A percentile compares a stretch with the other conserved stretches of the same genome.
Conservation (phyloP, 2,113 vertebrate genomes). For the Ia io region DNA sequence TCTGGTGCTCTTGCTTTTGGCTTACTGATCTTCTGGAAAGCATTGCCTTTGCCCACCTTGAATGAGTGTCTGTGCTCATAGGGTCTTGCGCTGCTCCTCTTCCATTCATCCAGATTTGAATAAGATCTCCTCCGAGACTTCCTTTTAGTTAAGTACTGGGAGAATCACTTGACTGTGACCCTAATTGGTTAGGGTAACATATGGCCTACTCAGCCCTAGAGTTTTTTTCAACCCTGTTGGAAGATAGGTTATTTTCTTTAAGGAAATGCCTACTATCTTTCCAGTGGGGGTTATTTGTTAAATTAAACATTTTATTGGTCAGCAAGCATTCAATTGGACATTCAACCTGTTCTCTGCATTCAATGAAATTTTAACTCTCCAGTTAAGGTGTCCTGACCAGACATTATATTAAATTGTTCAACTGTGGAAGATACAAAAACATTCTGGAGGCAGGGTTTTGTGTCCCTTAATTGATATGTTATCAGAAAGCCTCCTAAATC, state of each 20-base stretch:
- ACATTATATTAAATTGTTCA: not conserved
- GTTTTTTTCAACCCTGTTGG: not conserved
- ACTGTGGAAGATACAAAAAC: not conserved
- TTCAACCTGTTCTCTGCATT: not conserved
- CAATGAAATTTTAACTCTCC: not conserved
- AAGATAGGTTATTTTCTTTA: not conserved
- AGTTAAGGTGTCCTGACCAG: not conserved
- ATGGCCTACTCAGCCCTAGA: not conserved
- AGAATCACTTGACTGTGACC: slow-evolving; percentile 24
- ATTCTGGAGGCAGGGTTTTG: not conserved
- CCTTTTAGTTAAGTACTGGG: slow-evolving; percentile 3
- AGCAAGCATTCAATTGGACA: not conserved
- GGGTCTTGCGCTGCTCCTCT: not conserved
- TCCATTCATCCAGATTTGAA: not conserved
- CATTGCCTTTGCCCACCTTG: not conserved
- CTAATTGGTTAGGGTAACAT: slow-evolving; percentile 22
- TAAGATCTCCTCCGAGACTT: slow-evolving; percentile 12
- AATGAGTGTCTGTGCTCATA: not conserved
- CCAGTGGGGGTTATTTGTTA: not conserved
- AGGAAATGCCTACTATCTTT: not conserved
- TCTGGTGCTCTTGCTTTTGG: not conserved
- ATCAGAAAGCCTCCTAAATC: not conserved
- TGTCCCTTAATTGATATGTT: not conserved
- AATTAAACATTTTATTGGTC: not conserved
- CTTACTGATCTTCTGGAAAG: not conserved